Evolutionary conservation across 2,113 vertebrate species (phyloP).

Genomic region (Notarius lentiginosus): DNA sequence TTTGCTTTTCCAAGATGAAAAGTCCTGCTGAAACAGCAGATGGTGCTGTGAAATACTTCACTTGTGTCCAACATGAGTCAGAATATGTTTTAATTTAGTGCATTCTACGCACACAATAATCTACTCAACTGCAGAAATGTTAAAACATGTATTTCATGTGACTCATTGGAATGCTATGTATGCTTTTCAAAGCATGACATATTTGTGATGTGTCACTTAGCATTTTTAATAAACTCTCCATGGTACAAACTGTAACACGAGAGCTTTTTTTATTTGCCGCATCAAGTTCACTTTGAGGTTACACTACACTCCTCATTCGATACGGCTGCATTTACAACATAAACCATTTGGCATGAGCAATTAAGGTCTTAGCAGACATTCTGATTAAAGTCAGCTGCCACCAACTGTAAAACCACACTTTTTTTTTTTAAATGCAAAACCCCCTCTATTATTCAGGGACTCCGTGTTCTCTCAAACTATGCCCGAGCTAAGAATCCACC

Average conservation of each 20-base stretch:
- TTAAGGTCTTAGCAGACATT: slow-evolving; percentile 19
- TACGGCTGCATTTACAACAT: not conserved
- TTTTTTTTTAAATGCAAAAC: not conserved
- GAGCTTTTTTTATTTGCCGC: not conserved
- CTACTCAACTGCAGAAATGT: not conserved
- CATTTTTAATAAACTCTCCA: not conserved
- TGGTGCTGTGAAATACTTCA: slow-evolving; percentile 14
- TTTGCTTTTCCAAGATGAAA: not conserved
- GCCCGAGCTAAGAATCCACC: slow-evolving; percentile 1
- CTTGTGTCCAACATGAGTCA: not conserved
- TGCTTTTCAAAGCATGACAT: not conserved
- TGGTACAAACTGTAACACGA: not conserved
- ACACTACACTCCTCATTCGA: slow-evolving; percentile 9
- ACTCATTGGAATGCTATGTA: not conserved
- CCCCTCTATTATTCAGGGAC: slow-evolving; percentile 12
- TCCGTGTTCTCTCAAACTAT: slow-evolving; percentile 6
- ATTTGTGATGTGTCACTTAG: not conserved
- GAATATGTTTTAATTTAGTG: not conserved
- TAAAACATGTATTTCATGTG: not conserved
- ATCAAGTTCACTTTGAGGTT: slow-evolving; percentile 9
- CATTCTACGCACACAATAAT: not conserved
- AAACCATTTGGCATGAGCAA: slow-evolving; percentile 33
- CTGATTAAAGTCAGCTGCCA: slow-evolving; percentile 38
- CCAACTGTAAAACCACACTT: slow-evolving; percentile 15
- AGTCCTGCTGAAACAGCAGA: slow-evolving; percentile 13